These are phyloP conservation scores for Mastomys natalensis DNA, from an alignment of 2,113 vertebrate genomes.

Conservation along the genomic window DNA sequence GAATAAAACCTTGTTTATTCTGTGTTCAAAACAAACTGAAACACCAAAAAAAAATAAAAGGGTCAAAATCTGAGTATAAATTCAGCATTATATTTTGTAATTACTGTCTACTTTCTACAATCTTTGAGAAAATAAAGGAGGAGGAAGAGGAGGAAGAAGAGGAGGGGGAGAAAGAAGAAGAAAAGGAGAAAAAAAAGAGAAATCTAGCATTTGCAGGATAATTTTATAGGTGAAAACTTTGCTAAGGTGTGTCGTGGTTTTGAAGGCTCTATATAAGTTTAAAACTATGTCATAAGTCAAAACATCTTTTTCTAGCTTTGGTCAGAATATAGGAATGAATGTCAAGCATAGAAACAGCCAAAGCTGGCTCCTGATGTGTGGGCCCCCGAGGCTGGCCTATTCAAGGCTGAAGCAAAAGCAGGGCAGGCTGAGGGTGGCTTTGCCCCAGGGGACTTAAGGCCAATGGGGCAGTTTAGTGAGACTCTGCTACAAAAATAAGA, in stretches of 20 bases:
- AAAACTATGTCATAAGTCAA: not conserved
- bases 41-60: not conserved
- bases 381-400: too few species aligned
- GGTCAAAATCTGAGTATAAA: not conserved
- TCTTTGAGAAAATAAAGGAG: not conserved
- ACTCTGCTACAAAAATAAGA: not conserved
- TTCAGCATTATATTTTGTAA: slow-evolving; percentile 40
- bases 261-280: not conserved
- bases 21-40: not conserved
- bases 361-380: not conserved
- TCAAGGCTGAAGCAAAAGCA: not conserved
- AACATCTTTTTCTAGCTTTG: slow-evolving; percentile 38
- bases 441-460: not conserved
- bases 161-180: not conserved
- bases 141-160: too few species aligned
- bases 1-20: not conserved
- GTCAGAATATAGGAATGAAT: slow-evolving; percentile 3
- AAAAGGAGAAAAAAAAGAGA: not conserved
- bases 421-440: not conserved
- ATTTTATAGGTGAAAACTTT: slow-evolving; percentile 23
- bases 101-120: not conserved
- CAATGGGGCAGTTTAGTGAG: not conserved
- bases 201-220: not conserved
- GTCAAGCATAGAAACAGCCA: not conserved
- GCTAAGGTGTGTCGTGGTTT: not conserved